These are phyloP conservation scores for Limonius californicus DNA, from an alignment of 1,140 invertebrate species.

Conservation along the genomic window DNA sequence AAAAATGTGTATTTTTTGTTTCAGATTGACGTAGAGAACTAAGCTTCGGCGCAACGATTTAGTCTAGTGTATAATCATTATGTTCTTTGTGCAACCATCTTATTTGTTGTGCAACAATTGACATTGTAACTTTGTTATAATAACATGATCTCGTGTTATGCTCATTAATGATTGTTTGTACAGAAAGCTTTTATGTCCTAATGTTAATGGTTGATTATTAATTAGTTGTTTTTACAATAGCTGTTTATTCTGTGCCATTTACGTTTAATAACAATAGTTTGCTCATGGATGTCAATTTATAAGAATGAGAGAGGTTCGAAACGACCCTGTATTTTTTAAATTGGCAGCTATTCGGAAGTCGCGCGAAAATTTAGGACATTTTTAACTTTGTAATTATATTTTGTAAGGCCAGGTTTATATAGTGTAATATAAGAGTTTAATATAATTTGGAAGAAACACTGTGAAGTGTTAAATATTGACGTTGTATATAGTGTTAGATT, in stretches of 20 bases:
- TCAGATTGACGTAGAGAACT: conserved; percentile 13
- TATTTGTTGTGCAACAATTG: conserved; percentile 35
- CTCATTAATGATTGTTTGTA: conserved; percentile 41
- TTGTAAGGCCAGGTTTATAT: conserved; percentile 36
- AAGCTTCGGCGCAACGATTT: background rate
- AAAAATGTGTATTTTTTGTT: too few relatives aligned
- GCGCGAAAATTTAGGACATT: conserved; percentile 15
- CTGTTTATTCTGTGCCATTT: conserved; percentile 13
- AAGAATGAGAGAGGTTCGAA: conserved; percentile 10
- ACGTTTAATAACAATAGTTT: conserved; percentile 11
- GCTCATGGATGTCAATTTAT: conserved; percentile 20
- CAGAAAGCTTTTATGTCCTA: conserved; percentile 36
- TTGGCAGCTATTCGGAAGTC: conserved; percentile 6
- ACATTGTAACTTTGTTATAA: conserved; percentile 32
- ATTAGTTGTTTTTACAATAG: conserved; percentile 17
- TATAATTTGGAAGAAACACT: conserved; percentile 36
- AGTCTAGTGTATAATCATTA: conserved; percentile 16
- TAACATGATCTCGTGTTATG: conserved; percentile 40
- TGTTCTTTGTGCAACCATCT: conserved; percentile 19
- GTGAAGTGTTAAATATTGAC: conserved; percentile 30
- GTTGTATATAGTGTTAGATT: conserved; percentile 39
- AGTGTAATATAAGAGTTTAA: conserved; percentile 43
- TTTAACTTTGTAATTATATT: conserved; percentile 20
- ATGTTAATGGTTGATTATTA: conserved; percentile 17
- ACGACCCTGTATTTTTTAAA: background rate